A percentile compares a stretch with the other conserved stretches of the same genome.
Evolutionary conservation across 2,888 invertebrate species (phyloP).

Genomic region (Incurvaria masculella): DNA sequence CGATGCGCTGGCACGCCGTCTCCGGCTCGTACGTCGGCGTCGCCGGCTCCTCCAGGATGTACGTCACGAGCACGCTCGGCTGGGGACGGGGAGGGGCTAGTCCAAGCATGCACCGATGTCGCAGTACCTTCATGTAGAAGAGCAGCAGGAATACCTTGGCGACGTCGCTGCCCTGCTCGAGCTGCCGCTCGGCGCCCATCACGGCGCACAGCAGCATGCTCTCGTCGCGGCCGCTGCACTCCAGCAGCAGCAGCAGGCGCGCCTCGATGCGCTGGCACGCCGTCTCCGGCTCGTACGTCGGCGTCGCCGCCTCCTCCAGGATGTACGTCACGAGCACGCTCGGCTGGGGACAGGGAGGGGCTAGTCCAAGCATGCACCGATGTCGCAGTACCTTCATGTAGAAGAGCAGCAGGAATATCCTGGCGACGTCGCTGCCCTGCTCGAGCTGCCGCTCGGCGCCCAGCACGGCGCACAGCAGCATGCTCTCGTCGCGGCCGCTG

Average conservation of each 20-base stretch:
- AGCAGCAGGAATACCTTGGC: conserved; percentile 56
- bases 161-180: conserved; percentile 7
- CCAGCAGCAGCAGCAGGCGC: conserved; percentile 50
- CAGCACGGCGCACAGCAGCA: conserved; percentile 16
- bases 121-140: conserved; percentile 65
- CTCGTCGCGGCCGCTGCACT: conserved; percentile 7
- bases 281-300: too few species aligned
- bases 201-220: conserved; percentile 16
- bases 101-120: too few species aligned
- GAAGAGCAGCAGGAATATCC: conserved; percentile 59
- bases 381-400: conserved; percentile 68
- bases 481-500: conserved; percentile 6
- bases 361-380: too few species aligned
- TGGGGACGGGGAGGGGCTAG: too few species aligned
- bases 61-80: conserved; percentile 62
- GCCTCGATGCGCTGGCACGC: conserved; percentile 8
- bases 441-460: conserved; percentile 10
- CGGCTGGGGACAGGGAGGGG: too few species aligned
- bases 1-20: too few species aligned
- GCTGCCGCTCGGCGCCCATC: conserved; percentile 9
- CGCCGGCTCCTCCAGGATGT: conserved; percentile 64
- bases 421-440: conserved; percentile 20
- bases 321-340: conserved; percentile 65
- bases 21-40: conserved; percentile 23
- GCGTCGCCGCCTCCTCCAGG: conserved; percentile 57